Evolutionary conservation across 2,113 vertebrate genomes (phyloP), one percentile per base, ranked within the genome.

Genomic region (Cricetomys ansorgei): DNA sequence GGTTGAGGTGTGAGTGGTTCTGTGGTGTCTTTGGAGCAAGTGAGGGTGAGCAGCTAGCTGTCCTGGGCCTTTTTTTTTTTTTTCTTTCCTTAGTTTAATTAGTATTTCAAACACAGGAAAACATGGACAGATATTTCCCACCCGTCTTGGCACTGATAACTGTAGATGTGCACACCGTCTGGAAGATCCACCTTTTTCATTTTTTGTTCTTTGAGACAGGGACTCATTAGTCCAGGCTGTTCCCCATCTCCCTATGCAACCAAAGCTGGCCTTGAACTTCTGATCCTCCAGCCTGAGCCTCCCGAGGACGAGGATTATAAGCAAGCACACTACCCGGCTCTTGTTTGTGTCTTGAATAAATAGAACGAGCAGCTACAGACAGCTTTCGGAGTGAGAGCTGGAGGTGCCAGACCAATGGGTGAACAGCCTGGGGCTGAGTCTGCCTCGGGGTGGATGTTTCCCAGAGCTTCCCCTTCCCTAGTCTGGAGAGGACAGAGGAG

Each of bases 371-470:
- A 6, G 70, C 45, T 37, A 21, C 73, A 13, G 10, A 1, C 48
- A 8, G 65, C 77, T 23, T 34, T 21, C 4, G 0, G 29, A n/a
- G 27, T 4, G 11, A 23, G 72, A 1, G 0, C 2, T 0, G 0
- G 0, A 17, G 25, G 12, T 62, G 29, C 88, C 55, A 37, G 70
- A 55, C 70, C 16, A 23, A 27, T 5, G 10, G 50, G 15, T 34
- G n/a, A 40, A 9, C n/a, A 59, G 53, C 87, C n/a, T 72, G 69
- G 3, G n/a, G 23, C 87, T 45, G 69, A 34, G 27, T 59, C 69
- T 64, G 37, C 37, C 57, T 29, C 9, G 4, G 12, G 55, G 19
- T 25, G 59, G 1, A 0, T 23, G 53, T 0, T n/a, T 96, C 34
- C 91, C 5, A 16, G 73, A 53, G 75, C 69, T 43, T 88, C 55